A percentile compares a stretch with the other conserved stretches of the same genome.
Evolutionary conservation across 1,140 invertebrate genomes (phyloP).

Genomic region (Laupala kohalensis): DNA sequence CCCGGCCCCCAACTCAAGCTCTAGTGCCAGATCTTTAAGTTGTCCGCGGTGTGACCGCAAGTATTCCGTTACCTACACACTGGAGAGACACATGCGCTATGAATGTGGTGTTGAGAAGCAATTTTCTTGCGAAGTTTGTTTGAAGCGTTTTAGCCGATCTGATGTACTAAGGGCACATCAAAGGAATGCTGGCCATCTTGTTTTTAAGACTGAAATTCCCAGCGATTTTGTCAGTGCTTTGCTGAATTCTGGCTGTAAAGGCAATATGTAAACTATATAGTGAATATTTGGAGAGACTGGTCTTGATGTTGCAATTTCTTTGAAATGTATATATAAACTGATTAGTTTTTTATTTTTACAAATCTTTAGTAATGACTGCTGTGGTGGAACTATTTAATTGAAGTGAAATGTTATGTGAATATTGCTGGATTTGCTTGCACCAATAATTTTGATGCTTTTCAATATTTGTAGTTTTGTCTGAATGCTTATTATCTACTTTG

Average conservation of each 20-base stretch:
- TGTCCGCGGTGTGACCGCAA: conserved; percentile 24
- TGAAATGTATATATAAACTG: no score
- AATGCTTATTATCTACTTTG: no score
- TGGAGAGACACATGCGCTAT: conserved; percentile 25
- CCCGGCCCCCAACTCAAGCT: neutral
- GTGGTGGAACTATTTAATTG: no score
- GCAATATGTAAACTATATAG: neutral
- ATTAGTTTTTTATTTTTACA: no score
- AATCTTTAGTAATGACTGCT: no score
- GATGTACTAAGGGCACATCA: conserved; percentile 16
- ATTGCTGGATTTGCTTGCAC: no score
- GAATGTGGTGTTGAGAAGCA: conserved; percentile 25
- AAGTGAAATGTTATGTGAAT: no score
- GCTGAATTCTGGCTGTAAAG: neutral
- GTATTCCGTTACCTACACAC: conserved; percentile 24
- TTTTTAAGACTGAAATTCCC: neutral
- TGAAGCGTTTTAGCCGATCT: conserved; percentile 22
- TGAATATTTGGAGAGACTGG: neutral
- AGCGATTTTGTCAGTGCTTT: neutral
- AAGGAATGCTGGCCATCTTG: conserved; percentile 10
- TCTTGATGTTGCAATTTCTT: neutral
- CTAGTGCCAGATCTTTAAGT: neutral
- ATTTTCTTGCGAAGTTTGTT: conserved; percentile 24
- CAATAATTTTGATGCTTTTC: no score
- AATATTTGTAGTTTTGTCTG: no score